Evolutionary conservation across 2,113 vertebrate genomes (phyloP), one percentile per base, ranked within the genome.

Genomic region (Scomber japonicus): DNA sequence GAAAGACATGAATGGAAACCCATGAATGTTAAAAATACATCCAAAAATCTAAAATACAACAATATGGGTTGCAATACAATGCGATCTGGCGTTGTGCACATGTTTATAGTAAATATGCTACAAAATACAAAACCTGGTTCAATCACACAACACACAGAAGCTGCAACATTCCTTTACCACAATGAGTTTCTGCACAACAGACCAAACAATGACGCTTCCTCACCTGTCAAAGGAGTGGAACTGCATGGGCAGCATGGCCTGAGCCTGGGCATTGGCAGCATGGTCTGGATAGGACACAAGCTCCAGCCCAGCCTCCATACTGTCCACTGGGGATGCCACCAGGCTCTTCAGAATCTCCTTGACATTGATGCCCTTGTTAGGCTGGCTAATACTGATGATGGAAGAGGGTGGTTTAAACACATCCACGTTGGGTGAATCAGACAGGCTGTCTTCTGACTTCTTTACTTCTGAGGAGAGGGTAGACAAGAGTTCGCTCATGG

Each of bases 191-290:
- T 30, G 27, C 6, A 27, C 44, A 51, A 13, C 11, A 31, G 21
- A 53, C 46, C 0, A 40, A 40, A 3, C 9, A 0, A 57, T 24
- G 17, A 15, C 4, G 13, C 24, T 13, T 72, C 19, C 93, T 91
- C 94, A 99, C 98, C 98, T 98, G 96, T 99, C 98, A 94, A 99
- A 99, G 15, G 97, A 99, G 90, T 99, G 98, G 88, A 97, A 99
- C 94, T 98, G 97, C 97, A 98, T 96, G 46, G 97, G 97, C 77
- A 97, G 94, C 90, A 96, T 95, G 67, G 95, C 92, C 7, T 97
- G 97, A 64, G 96, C 93, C 27, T 98, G 97, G 88, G 96, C 95
- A 89, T 96, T 97, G 88, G 96, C 66, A 3, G 95, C 92, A 57
- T 95, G 95, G 75, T 99, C 98, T 44, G 97, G 96, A 89, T 97